These are phyloP conservation scores for Octodonta nipae DNA, from an alignment of 2,888 invertebrate species.

Conservation along the genomic window DNA sequence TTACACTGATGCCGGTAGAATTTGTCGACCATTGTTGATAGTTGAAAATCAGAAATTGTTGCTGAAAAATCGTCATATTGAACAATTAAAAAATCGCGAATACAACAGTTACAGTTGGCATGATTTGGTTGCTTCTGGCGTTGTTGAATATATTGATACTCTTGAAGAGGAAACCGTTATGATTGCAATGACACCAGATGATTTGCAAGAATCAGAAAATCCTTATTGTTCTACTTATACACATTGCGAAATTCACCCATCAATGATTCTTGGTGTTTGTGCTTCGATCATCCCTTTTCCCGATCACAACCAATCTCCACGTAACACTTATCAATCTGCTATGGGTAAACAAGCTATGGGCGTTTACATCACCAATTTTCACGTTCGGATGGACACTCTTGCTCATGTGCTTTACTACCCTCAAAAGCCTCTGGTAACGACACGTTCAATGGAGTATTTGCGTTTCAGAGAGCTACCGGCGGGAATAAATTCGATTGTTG, in stretches of 20 bases:
- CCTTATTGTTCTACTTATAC: constrained; percentile 99
- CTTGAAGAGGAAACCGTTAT: constrained; percentile 98
- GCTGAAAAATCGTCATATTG: constrained; percentile 88
- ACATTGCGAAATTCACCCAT: constrained; percentile 99
- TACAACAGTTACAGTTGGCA: constrained; percentile 87
- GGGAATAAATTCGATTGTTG: constrained; percentile 97
- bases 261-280: constrained; percentile 99
- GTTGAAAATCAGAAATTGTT: constrained; percentile 89
- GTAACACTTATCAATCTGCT: constrained; percentile 99
- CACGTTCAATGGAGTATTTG: constrained; percentile 97
- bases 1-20: constrained; percentile 97
- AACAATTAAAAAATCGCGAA: constrained; percentile 89
- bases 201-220: constrained; percentile 82
- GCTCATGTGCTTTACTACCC: constrained; percentile 98
- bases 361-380: constrained; percentile 98
- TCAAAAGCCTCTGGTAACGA: constrained; percentile 97
- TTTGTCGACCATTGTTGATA: constrained; percentile 95
- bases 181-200: constrained; percentile 99
- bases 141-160: constrained; percentile 98
- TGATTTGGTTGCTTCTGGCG: constrained; percentile 64
- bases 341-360: constrained; percentile 99
- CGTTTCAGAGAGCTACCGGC: constrained; percentile 83
- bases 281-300: constrained; percentile 99
- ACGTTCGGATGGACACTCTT: constrained; percentile 98
- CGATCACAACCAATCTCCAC: constrained; percentile 99